These are phyloP conservation scores for Priocnemis perturbator DNA, from an alignment of 2,888 invertebrate species.

Conservation along the genomic window DNA sequence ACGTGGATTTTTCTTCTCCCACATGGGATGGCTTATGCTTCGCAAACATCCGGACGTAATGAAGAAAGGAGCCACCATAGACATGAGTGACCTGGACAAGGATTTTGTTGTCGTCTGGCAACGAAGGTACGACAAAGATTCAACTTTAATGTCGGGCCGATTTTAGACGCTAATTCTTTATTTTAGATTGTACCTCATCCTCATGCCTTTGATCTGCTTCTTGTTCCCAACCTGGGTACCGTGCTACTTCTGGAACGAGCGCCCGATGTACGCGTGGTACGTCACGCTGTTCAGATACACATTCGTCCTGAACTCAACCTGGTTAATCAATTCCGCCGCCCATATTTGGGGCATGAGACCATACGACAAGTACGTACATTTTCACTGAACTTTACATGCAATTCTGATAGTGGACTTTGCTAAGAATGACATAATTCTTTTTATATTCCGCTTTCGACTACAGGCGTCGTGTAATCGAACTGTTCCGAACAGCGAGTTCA, in stretches of 20 bases:
- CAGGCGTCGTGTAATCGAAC: too few species aligned
- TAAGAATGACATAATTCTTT: too few species aligned
- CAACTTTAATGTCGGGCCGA: too few species aligned
- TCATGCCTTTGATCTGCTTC: slow-evolving; percentile 88
- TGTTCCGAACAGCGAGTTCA: too few species aligned
- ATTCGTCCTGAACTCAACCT: slow-evolving; percentile 88
- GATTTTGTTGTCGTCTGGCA: slow-evolving; percentile 93
- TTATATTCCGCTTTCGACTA: too few species aligned
- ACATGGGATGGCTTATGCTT: slow-evolving; percentile 94
- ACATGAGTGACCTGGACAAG: slow-evolving; percentile 90
- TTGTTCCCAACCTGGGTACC: slow-evolving; percentile 88
- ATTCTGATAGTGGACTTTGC: too few species aligned
- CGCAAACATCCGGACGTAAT: slow-evolving; percentile 94
- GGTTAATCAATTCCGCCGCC: slow-evolving; percentile 95
- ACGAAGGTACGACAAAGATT: slow-evolving; percentile 88
- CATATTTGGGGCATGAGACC: slow-evolving; percentile 95
- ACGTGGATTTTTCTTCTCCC: slow-evolving; percentile 96
- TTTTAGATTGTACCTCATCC: slow-evolving; percentile 83
- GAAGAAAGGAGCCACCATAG: slow-evolving; percentile 87
- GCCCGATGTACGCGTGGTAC: slow-evolving; percentile 85
- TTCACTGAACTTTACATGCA: neutral
- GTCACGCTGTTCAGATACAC: slow-evolving; percentile 87
- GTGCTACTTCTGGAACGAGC: slow-evolving; percentile 86
- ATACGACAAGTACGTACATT: slow-evolving; percentile 83
- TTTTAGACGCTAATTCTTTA: too few species aligned